Conservation (phyloP, 2,797 vertebrate species). For the Gymnothorax reevesii region DNA sequence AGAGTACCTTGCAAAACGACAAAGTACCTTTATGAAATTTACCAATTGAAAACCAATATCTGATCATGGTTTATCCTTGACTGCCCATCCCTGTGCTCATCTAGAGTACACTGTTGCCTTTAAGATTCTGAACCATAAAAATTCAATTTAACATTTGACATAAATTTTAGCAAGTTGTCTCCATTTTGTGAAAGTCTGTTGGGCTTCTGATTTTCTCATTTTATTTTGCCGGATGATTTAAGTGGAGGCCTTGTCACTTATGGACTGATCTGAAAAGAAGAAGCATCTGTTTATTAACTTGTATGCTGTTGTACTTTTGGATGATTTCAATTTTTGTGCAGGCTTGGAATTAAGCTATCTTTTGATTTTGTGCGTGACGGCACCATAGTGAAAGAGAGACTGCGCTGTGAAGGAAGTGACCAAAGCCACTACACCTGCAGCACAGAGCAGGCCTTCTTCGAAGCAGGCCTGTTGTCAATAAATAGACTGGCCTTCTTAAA, state of each 20-base stretch:
- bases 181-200: background rate
- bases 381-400: too few relatives aligned
- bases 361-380: background rate
- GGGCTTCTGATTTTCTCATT: too few relatives aligned
- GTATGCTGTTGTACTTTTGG: background rate
- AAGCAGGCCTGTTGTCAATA: background rate
- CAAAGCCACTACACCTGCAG: background rate
- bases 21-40: background rate
- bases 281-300: background rate
- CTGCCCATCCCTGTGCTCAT: too few relatives aligned
- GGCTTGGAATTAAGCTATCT: background rate
- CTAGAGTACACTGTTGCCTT: too few relatives aligned
- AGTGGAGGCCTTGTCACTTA: background rate
- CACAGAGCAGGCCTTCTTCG: background rate
- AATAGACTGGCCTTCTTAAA: background rate
- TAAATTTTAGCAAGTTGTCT: background rate
- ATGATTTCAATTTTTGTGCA: background rate
- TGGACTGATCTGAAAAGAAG: background rate
- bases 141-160: background rate
- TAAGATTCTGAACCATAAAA: background rate
- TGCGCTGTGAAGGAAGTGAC: background rate
- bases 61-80: too few relatives aligned
- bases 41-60: too few relatives aligned
- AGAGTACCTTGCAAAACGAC: background rate
- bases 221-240: background rate